Conservation (phyloP, 2,113 vertebrate genomes). For the Numenius arquata region DNA sequence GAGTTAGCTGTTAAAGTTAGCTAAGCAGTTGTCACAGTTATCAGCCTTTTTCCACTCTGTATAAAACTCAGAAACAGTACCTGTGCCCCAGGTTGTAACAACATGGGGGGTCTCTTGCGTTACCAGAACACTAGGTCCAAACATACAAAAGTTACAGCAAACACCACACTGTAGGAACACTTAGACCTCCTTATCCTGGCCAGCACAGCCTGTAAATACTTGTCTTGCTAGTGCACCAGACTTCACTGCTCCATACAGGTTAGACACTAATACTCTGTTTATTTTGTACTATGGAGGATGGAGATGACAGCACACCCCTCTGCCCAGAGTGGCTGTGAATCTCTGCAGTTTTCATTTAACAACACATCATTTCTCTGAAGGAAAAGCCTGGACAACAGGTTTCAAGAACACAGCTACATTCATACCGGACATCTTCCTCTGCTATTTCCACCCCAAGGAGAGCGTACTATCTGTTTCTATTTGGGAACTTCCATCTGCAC, state of each 20-base stretch:
- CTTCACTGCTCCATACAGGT: not conserved
- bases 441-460: not conserved
- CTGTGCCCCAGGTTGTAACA: not conserved
- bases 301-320: not conserved
- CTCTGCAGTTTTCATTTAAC: not conserved
- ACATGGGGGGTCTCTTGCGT: fast-evolving
- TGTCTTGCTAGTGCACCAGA: not conserved
- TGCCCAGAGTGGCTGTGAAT: not conserved
- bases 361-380: not conserved
- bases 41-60: not conserved
- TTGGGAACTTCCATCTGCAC: not conserved
- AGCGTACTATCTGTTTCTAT: too few relatives aligned
- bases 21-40: not conserved
- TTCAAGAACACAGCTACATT: not conserved
- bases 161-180: not conserved
- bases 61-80: not conserved
- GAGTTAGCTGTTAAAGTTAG: not conserved
- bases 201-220: not conserved
- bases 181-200: not conserved
- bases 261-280: not conserved
- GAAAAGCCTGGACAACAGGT: not conserved
- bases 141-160: not conserved
- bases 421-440: not conserved
- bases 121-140: not conserved
- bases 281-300: not conserved